Evolutionary conservation across 2,888 invertebrate species (phyloP).

Genomic region (Ichneumoninae sp.): DNA sequence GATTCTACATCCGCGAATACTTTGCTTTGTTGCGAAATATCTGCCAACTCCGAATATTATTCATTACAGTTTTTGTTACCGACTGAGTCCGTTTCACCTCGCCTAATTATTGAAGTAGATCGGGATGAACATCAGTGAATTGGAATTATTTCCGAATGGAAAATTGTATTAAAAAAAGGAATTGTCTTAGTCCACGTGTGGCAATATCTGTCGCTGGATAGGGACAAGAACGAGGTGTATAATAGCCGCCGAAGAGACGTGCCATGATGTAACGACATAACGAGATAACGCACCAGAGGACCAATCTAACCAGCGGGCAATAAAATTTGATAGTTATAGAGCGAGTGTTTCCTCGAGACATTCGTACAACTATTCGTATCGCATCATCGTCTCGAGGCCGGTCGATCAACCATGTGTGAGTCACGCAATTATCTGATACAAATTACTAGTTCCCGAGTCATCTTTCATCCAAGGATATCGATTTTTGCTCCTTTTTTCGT

Average conservation of each 20-base stretch:
- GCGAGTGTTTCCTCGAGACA: slow-evolving; percentile 6
- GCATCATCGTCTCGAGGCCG: slow-evolving; percentile 28
- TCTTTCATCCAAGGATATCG: neutral
- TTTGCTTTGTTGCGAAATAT: too few species aligned
- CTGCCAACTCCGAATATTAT: too few species aligned
- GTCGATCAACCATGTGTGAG: slow-evolving; percentile 17
- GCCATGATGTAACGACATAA: neutral
- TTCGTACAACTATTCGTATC: neutral
- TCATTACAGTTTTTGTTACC: too few species aligned
- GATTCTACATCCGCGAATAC: too few species aligned
- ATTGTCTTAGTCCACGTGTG: neutral
- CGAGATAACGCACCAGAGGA: neutral
- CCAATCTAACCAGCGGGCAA: neutral
- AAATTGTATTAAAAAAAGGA: too few species aligned
- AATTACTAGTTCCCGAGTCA: slow-evolving; percentile 7
- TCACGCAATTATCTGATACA: slow-evolving; percentile 15
- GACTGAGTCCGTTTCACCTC: too few species aligned
- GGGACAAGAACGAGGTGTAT: neutral
- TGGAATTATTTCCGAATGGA: too few species aligned
- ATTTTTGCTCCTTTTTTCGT: neutral
- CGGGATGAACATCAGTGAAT: too few species aligned
- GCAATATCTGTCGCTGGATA: neutral
- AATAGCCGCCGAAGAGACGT: neutral
- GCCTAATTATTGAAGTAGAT: too few species aligned
- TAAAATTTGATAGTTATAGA: neutral